Conservation (phyloP, 2,888 invertebrate genomes). For the Brachynemurus nebulosus region DNA sequence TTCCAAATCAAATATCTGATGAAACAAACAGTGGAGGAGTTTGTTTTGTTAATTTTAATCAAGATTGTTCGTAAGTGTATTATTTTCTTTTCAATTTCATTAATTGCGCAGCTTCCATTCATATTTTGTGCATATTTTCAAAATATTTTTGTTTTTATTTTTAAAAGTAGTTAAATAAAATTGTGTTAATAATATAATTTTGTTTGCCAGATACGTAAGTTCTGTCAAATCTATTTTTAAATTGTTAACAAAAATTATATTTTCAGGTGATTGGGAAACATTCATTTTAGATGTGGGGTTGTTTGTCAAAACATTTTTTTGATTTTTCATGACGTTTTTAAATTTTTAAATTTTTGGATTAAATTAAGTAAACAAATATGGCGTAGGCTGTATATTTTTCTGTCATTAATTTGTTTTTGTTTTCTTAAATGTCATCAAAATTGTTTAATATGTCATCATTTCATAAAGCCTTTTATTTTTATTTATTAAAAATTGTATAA, state of each 20-base stretch:
- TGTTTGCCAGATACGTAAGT: not conserved
- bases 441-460: not conserved
- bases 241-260: no score
- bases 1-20: conserved; percentile 58
- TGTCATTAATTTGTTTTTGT: not conserved
- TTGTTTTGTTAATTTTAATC: conserved; percentile 93
- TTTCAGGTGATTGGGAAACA: no score
- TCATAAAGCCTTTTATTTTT: not conserved
- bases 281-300: no score
- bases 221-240: not conserved
- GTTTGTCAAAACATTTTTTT: no score
- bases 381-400: no score
- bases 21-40: conserved; percentile 64
- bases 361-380: no score
- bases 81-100: not conserved
- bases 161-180: not conserved
- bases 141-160: not conserved
- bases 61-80: conserved; percentile 88
- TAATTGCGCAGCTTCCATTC: conserved; percentile 5
- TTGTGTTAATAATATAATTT: not conserved
- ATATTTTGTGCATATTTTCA: not conserved
- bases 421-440: not conserved
- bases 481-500: no score
- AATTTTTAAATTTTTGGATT: no score
- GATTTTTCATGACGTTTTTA: no score